A percentile compares a stretch with the other conserved stretches of the same genome.
Conservation (phyloP, 2,113 vertebrate species). For the Noturus placidus region DNA sequence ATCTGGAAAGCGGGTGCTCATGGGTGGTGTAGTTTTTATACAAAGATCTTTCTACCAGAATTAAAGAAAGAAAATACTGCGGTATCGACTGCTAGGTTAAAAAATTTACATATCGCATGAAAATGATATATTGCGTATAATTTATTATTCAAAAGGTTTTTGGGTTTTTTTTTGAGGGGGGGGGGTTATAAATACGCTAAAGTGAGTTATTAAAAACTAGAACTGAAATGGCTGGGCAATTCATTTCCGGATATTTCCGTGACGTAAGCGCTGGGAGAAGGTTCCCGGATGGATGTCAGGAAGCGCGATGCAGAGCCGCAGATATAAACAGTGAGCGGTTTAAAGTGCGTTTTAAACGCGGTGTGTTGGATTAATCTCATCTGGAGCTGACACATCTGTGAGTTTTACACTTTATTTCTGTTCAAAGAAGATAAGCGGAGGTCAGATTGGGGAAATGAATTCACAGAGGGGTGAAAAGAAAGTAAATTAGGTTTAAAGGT, state of each 20-base stretch:
- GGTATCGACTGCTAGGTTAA: no score
- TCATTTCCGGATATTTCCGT: neutral
- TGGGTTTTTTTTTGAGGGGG: neutral
- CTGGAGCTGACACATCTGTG: neutral
- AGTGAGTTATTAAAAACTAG: neutral
- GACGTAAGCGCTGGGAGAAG: neutral
- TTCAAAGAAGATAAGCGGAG: neutral
- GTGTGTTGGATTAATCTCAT: neutral
- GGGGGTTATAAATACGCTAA: neutral
- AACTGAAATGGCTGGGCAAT: neutral
- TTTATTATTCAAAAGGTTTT: neutral
- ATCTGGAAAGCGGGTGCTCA: neutral
- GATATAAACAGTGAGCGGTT: neutral
- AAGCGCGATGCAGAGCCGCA: slow-evolving; percentile 38
- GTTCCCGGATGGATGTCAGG: slow-evolving; percentile 51
- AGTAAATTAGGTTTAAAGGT: neutral
- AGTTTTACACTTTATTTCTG: neutral
- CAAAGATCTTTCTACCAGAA: no score
- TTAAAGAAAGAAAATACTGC: neutral
- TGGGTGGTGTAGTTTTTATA: slow-evolving; percentile 4
- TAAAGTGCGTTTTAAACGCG: neutral
- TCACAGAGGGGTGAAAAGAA: neutral
- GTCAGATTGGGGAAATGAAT: neutral
- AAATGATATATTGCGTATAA: neutral
- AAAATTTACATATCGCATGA: neutral